Conservation (phyloP, 1,140 invertebrate genomes). For the Saccostrea cuccullata region DNA sequence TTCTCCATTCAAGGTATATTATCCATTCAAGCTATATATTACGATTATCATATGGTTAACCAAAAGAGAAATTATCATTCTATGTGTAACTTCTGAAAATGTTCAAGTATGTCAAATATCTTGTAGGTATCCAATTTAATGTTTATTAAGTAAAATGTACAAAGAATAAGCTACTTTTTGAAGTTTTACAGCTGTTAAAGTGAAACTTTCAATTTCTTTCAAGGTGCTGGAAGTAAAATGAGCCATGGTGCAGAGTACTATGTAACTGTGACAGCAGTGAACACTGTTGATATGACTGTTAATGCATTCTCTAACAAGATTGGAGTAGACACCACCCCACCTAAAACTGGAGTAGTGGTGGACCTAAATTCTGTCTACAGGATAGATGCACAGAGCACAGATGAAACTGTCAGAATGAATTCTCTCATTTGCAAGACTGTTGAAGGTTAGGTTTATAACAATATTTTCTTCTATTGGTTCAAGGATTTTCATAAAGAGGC, state of each 20-base stretch:
- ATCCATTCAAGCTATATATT: constrained; percentile 46
- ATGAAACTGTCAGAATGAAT: constrained; percentile 52
- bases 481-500: background rate
- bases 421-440: constrained; percentile 49
- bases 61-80: background rate
- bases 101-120: too few relatives aligned
- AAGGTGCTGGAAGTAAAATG: constrained; percentile 36
- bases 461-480: background rate
- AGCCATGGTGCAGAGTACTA: constrained; percentile 52
- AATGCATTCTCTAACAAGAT: constrained; percentile 58
- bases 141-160: too few relatives aligned
- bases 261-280: constrained; percentile 61
- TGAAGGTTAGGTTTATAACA: constrained; percentile 52
- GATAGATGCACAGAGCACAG: constrained; percentile 46
- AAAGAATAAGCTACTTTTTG: too few relatives aligned
- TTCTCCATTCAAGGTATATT: constrained; percentile 51
- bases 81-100: background rate
- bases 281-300: constrained; percentile 56
- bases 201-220: background rate
- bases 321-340: constrained; percentile 61
- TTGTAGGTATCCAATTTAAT: too few relatives aligned
- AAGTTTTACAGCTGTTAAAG: too few relatives aligned
- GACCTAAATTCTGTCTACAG: constrained; percentile 57
- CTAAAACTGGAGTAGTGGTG: constrained; percentile 56
- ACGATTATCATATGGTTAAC: background rate